Evolutionary conservation across 2,888 invertebrate genomes (phyloP), one percentile per base, ranked within the genome.

Genomic region (Capitulum mitella): DNA sequence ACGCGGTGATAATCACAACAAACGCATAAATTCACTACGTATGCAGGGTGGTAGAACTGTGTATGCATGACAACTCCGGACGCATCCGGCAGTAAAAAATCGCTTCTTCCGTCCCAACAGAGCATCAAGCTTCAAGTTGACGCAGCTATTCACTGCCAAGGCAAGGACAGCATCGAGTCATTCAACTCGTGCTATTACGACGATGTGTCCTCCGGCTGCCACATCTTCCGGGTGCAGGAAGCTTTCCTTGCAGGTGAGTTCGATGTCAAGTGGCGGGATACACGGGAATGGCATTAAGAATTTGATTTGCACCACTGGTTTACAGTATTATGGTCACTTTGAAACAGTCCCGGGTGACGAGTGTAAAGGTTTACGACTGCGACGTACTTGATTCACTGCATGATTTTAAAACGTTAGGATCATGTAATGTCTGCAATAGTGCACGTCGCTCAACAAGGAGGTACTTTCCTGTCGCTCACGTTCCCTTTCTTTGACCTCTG

Each of bases 101-200:
- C 26, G 5, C 26, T 12, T 12, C 22, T 22, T 54, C n/a, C n/a
- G n/a, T 26, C 5, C 26, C 54, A 3, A 3, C 64, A 64, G 64
- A 1, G 0, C 16, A 16, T 64, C 34, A 64, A 64, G 14, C 64
- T 64, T 2, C 64, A 64, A 16, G 34, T 64, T 14, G 64, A 64
- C 34, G 64, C 64, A 34, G 64, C 64, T 16, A 64, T 16, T 1
- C 32, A 26, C 64, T 64, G 64, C 26, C 64, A 64, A 34, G 19
- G 34, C 19, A 19, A 64, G 64, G n/a, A n/a, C 5, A 16, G 3
- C 34, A 0, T 64, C 2, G 34, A 1, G 2, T 14, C 32, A 16
- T 64, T 34, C 64, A 64, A 34, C 64, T 16, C 34, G 64, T 64
- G 64, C 64, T 64, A 64, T 16, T 64, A 64, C 64, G 64, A 64